Percentiles rank a stretch among this genome's conserved stretches.
Evolutionary conservation across 2,797 vertebrate genomes (phyloP).

Genomic region (Trichosurus vulpecula): DNA sequence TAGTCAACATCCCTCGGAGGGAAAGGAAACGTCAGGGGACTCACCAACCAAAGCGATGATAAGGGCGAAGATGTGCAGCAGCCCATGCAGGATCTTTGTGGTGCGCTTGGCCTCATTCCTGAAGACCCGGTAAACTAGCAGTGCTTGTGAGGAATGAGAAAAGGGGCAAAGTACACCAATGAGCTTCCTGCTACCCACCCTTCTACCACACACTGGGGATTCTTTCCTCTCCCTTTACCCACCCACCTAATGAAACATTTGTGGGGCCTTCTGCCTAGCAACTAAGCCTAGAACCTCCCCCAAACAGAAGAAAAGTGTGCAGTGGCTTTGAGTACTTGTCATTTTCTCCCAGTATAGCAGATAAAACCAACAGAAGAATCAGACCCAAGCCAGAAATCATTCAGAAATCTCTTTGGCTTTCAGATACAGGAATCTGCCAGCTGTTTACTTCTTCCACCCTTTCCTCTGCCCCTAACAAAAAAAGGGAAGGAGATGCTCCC

Average conservation of each 20-base stretch:
- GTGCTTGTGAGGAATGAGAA: conserved; percentile 83
- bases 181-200: background rate
- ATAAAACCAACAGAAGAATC: background rate
- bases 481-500: background rate
- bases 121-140: conserved; percentile 96
- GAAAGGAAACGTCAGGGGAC: conserved; percentile 29
- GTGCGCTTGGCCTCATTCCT: conserved; percentile 90
- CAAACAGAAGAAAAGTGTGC: background rate
- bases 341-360: background rate
- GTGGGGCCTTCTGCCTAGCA: background rate
- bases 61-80: conserved; percentile 91
- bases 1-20: background rate
- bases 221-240: background rate
- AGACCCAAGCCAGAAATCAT: background rate
- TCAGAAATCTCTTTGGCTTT: background rate
- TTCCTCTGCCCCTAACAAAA: background rate
- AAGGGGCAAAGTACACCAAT: rapidly evolving
- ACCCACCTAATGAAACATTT: background rate
- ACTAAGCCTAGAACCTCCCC: background rate
- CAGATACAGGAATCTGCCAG: background rate
- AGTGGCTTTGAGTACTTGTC: background rate
- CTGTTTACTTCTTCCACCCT: too few species aligned
- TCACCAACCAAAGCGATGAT: conserved; percentile 92
- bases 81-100: conserved; percentile 91
- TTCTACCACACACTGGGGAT: background rate